phyloP scores from a whole-genome alignment of 2,113 vertebrate species.

The Propithecus coquereli region DNA sequence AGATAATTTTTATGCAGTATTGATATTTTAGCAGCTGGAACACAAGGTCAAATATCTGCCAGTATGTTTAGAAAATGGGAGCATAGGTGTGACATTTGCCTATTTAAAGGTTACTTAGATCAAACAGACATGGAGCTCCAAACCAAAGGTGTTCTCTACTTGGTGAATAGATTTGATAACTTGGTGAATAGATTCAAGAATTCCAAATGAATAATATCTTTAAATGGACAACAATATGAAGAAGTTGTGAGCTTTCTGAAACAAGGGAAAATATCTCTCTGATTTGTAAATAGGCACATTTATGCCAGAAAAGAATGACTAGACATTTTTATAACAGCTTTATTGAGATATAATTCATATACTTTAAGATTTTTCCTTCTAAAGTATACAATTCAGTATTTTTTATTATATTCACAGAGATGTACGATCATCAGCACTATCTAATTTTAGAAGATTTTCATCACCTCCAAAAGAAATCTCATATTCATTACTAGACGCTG shows the following conservation, averaged over 20 bases:
- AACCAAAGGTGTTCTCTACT: background rate
- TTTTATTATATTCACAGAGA: background rate
- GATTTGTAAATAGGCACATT: background rate
- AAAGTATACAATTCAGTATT: background rate
- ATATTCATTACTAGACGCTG: background rate
- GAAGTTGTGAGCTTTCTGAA: background rate
- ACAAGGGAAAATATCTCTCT: background rate
- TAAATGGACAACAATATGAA: background rate
- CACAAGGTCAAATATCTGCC: background rate
- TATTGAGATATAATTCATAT: background rate
- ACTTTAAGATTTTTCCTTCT: background rate
- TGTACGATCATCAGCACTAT: background rate
- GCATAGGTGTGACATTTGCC: background rate
- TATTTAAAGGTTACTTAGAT: background rate
- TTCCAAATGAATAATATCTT: background rate
- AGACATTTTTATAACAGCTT: background rate
- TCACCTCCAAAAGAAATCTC: background rate
- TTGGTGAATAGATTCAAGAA: background rate
- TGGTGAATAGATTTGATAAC: background rate
- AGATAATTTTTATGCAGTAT: background rate
- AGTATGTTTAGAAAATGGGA: background rate
- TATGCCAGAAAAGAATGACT: background rate
- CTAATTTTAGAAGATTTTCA: slow-evolving; percentile 3
- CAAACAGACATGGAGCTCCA: background rate
- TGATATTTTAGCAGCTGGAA: background rate